Evolutionary conservation across 2,888 invertebrate genomes (phyloP).

Genomic region (Macrophya alboannulata): DNA sequence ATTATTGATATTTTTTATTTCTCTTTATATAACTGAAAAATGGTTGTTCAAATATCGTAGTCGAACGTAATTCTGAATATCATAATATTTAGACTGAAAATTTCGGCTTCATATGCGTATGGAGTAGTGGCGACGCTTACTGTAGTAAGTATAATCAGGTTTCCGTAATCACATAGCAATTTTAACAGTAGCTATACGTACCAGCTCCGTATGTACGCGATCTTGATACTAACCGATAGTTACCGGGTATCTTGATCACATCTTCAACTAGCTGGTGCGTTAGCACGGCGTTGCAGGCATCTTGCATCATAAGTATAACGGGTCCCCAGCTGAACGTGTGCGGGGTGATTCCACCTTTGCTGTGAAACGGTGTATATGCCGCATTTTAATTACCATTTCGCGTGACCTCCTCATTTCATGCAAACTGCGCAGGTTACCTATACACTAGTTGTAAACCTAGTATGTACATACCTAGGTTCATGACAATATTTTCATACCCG

Average conservation of each 20-base stretch:
- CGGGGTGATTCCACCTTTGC: slow-evolving; percentile 42
- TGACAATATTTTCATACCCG: slow-evolving; percentile 31
- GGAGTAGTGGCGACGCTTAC: not conserved
- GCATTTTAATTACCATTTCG: slow-evolving; percentile 52
- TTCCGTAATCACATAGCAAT: slow-evolving; percentile 50
- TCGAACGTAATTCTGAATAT: not conserved
- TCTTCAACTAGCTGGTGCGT: slow-evolving; percentile 43
- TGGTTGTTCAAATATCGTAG: not conserved
- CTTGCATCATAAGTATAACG: slow-evolving; percentile 49
- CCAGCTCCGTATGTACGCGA: slow-evolving; percentile 22
- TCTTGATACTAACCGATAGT: slow-evolving; percentile 49
- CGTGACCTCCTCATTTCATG: slow-evolving; percentile 39
- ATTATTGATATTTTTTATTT: not conserved
- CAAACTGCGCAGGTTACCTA: slow-evolving; percentile 30
- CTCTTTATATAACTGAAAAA: not conserved
- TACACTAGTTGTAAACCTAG: not conserved
- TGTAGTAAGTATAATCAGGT: slow-evolving; percentile 5
- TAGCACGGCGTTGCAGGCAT: slow-evolving; percentile 38
- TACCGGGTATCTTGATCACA: slow-evolving; percentile 51
- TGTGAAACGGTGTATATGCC: slow-evolving; percentile 36
- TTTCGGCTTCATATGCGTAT: not conserved
- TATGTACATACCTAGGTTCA: not conserved
- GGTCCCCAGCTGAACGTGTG: slow-evolving; percentile 33
- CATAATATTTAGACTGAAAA: not conserved
- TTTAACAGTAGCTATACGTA: slow-evolving; percentile 47